Percentiles rank a stretch among this genome's conserved stretches.
Evolutionary conservation across 1,140 invertebrate species (phyloP).

Genomic region (Drosophila prosaltans): DNA sequence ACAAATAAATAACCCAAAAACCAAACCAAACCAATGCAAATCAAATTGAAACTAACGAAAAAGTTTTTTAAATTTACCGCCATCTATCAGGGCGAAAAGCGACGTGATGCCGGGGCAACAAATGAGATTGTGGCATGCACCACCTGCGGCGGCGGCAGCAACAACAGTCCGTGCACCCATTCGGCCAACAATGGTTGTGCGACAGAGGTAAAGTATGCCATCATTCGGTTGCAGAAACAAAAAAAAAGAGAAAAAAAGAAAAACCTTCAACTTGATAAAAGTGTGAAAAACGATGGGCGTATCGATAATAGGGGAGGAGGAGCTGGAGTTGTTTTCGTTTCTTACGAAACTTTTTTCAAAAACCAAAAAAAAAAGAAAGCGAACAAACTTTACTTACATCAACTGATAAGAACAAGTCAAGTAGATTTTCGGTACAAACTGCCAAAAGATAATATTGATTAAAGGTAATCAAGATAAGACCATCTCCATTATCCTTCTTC

Average conservation of each 20-base stretch:
- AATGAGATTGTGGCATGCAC: constrained; percentile 92
- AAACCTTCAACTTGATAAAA: constrained; percentile 10
- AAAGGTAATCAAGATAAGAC: too few species aligned
- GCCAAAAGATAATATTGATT: too few species aligned
- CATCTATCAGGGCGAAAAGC: constrained; percentile 89
- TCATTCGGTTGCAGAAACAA: not conserved
- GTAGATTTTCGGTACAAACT: too few species aligned
- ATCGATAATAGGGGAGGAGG: too few species aligned
- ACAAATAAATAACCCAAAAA: not conserved
- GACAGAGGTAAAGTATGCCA: constrained; percentile 87
- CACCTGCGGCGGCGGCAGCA: constrained; percentile 88
- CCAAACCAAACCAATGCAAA: constrained; percentile 25
- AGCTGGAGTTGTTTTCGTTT: too few species aligned
- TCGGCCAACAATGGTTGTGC: constrained; percentile 93
- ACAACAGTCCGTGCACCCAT: constrained; percentile 91
- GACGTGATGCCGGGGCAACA: constrained; percentile 88
- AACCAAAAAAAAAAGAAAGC: too few species aligned
- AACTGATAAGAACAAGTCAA: too few species aligned
- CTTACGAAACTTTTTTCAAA: too few species aligned
- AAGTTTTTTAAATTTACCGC: constrained; percentile 82
- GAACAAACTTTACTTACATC: too few species aligned
- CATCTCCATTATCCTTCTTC: too few species aligned
- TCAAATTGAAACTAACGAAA: constrained; percentile 55
- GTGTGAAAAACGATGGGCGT: not conserved
- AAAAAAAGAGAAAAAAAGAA: not conserved